These are phyloP conservation scores for Rhinella marina DNA, from an alignment of 2,797 vertebrate species.

Conservation along the genomic window DNA sequence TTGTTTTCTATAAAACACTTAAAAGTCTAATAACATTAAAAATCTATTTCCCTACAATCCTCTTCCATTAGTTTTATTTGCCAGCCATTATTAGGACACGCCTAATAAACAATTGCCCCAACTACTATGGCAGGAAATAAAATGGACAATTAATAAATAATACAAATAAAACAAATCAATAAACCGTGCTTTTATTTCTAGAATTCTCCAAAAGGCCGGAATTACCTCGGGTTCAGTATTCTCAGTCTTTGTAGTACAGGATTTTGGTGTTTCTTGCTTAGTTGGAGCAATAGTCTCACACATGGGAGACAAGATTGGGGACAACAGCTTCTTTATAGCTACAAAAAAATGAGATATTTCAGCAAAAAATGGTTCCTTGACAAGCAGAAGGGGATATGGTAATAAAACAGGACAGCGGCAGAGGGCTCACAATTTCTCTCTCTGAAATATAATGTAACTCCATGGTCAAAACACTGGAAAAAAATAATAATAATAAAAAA, in stretches of 20 bases:
- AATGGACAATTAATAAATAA: neutral
- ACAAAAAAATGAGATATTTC: slow-evolving; percentile 16
- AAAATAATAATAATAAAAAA: no score
- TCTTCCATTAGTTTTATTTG: no score
- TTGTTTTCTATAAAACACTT: no score
- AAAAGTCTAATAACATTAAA: neutral
- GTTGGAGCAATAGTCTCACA: slow-evolving; percentile 35
- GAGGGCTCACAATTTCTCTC: no score
- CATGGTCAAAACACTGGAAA: no score
- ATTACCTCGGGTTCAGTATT: slow-evolving; percentile 62
- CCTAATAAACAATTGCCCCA: no score
- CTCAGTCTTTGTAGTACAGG: slow-evolving; percentile 12
- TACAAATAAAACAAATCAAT: neutral
- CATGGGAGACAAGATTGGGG: slow-evolving; percentile 72
- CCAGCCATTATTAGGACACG: no score
- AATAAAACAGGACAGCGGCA: no score
- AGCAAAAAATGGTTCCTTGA: no score
- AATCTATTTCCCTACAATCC: neutral
- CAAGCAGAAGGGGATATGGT: no score
- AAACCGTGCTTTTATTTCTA: neutral
- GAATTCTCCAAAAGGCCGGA: neutral
- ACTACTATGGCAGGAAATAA: neutral
- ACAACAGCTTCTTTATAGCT: slow-evolving; percentile 74
- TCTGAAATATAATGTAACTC: no score
- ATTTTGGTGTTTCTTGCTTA: slow-evolving; percentile 17